phyloP scores from a whole-genome alignment of 2,113 vertebrate species.

The Phodopus roborovskii region DNA sequence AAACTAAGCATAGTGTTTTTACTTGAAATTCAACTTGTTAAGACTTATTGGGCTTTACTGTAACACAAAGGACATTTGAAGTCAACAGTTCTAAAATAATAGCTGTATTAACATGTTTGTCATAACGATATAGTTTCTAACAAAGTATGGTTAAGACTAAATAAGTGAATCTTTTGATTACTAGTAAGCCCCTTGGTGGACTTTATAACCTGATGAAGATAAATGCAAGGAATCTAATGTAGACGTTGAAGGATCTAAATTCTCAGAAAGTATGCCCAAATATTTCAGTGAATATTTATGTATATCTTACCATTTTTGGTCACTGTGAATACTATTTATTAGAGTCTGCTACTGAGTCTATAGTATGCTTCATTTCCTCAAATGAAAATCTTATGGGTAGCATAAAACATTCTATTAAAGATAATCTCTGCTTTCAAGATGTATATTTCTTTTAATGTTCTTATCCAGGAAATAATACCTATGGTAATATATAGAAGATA shows the following conservation, averaged over 20 bases:
- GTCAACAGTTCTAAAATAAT: neutral
- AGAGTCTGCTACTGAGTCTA: neutral
- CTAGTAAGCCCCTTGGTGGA: neutral
- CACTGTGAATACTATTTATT: neutral
- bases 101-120: neutral
- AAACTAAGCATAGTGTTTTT: neutral
- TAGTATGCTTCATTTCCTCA: neutral
- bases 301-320: neutral
- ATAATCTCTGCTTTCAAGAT: neutral
- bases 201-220: neutral
- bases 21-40: fast-evolving
- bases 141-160: too few relatives aligned
- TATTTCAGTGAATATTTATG: neutral
- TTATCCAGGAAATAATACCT: neutral
- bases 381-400: neutral
- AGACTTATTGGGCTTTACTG: neutral
- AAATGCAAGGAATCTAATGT: neutral
- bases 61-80: neutral
- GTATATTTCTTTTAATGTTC: neutral
- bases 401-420: neutral
- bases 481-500: neutral
- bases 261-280: neutral
- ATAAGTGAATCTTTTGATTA: neutral
- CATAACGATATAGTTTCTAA: neutral
- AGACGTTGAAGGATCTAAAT: neutral